phyloP scores from a whole-genome alignment of 2,113 vertebrate genomes.

The Gasterosteus nipponicus region DNA sequence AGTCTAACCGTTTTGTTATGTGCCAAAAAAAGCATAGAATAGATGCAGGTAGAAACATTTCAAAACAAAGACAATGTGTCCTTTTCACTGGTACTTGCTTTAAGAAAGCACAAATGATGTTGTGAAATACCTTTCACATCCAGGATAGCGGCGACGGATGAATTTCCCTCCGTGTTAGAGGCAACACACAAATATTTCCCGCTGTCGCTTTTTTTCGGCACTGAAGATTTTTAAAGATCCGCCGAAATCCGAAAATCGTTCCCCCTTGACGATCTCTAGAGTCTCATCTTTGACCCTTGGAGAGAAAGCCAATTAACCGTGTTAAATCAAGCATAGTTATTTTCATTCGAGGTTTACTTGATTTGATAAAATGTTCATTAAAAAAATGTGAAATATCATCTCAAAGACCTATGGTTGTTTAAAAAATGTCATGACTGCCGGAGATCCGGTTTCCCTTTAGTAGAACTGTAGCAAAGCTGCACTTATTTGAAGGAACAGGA shows the following conservation, averaged over 20 bases:
- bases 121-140: constrained; percentile 87
- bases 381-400: background rate
- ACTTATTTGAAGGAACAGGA: constrained; percentile 40
- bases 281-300: constrained; percentile 85
- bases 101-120: constrained; percentile 21
- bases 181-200: constrained; percentile 88
- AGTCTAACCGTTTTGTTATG: background rate
- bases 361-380: background rate
- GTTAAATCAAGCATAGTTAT: background rate
- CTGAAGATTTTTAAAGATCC: constrained; percentile 86
- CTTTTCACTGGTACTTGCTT: background rate
- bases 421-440: constrained; percentile 6
- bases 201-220: constrained; percentile 82
- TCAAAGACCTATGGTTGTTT: constrained; percentile 14
- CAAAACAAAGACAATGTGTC: background rate
- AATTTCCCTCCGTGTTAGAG: constrained; percentile 83
- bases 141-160: constrained; percentile 84
- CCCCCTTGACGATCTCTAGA: constrained; percentile 67
- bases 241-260: constrained; percentile 73
- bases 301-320: constrained; percentile 19
- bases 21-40: background rate
- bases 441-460: constrained; percentile 35
- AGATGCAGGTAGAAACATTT: background rate
- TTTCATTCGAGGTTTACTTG: background rate
- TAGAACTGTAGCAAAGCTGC: constrained; percentile 21